A percentile compares a stretch with the other conserved stretches of the same genome.
Conservation (phyloP, 2,888 invertebrate species). For the Megastigmus dorsalis region DNA sequence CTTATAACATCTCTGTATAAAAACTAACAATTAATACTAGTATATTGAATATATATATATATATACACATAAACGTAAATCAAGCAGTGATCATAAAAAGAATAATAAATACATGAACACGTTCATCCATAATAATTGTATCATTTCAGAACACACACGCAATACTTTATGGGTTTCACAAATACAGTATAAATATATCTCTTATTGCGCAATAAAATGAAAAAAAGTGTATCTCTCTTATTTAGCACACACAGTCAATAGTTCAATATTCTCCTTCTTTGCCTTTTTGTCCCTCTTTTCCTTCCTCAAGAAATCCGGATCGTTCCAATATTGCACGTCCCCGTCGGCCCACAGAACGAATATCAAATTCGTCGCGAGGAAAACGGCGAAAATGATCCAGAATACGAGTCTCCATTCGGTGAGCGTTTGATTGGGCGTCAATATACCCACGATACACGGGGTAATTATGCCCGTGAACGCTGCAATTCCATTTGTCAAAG, state of each 20-base stretch:
- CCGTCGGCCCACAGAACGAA: constrained; percentile 84
- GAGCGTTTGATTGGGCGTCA: constrained; percentile 73
- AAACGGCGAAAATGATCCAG: constrained; percentile 85
- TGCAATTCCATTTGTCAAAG: constrained; percentile 79
- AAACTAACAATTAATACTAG: neutral
- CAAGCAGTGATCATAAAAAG: neutral
- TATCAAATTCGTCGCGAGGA: constrained; percentile 81
- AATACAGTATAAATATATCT: constrained; percentile 22
- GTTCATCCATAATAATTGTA: too few relatives aligned
- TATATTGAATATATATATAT: too few relatives aligned
- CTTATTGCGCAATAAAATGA: neutral
- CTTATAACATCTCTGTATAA: neutral
- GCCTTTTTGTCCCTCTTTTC: constrained; percentile 42
- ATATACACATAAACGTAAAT: too few relatives aligned
- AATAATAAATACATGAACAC: too few relatives aligned
- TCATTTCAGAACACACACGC: too few relatives aligned
- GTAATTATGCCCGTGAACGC: constrained; percentile 83
- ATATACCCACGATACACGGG: constrained; percentile 81
- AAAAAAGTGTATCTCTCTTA: neutral
- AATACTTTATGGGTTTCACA: constrained; percentile 6
- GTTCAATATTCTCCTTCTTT: constrained; percentile 37
- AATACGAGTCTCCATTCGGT: constrained; percentile 86
- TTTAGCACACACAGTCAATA: constrained; percentile 27
- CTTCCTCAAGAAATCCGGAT: constrained; percentile 71
- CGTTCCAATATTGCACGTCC: constrained; percentile 86